Base-by-base conservation (phyloP, 2,113 vertebrate species). In the Onychostoma macrolepis region DNA sequence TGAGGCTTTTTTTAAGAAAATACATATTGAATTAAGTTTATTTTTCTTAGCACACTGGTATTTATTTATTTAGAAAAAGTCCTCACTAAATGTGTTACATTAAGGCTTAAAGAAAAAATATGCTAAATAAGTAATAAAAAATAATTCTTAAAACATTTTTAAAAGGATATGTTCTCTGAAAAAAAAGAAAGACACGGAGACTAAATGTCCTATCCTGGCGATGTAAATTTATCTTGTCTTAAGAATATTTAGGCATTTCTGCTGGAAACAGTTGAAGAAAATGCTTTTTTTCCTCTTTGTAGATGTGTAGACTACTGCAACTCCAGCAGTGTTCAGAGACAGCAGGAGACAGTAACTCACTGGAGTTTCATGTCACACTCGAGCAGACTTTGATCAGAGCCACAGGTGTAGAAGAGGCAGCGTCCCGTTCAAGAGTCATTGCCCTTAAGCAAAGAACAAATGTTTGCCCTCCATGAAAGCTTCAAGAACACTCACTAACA, bases 381-480 rank as follows among this genome's bases (percentile, higher is more conserved):
- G 19, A 58, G 56, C 56, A 21, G 56, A 58, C 56, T 58, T 58
- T 58, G 56, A 58, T 58, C 56, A 58, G 21, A 58, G 21, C 19
- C 56, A 58, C 56, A 58, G 56, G 56, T 24, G 21, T 2, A 58
- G 56, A 58, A 19, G 10, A 79, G 15, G 4, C 75, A 50, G 72
- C 45, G 2, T 33, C 15, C 45, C 4, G 45, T 53, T 78, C 50
- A 38, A 79, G 50, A 36, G 10, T n/a, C 78, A 13, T 79, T 26
- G 11, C 53, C 53, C 53, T 61, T 17, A 9, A 83, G 78, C 33
- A 41, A 58, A 77, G 71, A 86, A 13, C 17, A 74, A 36, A 48
- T 83, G 78, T 80, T 72, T 87, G 69, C 53, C 24, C 53, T 80
- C 78, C 6, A 10, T 41, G 6, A 81, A 43, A 28, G 36, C 58